phyloP scores from a whole-genome alignment of 2,797 vertebrate species.

The Peromyscus nudipes region DNA sequence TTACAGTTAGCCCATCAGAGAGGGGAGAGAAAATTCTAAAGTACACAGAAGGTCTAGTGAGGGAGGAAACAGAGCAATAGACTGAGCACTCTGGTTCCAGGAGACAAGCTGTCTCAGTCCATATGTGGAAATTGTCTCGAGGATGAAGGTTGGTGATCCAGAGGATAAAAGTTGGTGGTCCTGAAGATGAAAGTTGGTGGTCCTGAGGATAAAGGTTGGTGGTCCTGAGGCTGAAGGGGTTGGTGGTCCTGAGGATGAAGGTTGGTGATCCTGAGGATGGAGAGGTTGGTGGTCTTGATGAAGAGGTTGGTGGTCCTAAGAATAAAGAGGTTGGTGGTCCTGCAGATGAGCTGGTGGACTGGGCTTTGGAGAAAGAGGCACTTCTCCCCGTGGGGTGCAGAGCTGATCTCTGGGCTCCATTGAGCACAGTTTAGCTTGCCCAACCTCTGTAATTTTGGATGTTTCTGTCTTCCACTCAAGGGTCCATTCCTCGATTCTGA shows the following conservation, averaged over 20 bases:
- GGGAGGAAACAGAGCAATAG: background rate
- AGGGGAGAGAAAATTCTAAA: background rate
- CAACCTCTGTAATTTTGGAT: background rate
- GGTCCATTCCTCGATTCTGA: background rate
- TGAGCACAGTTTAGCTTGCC: background rate
- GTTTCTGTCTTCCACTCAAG: background rate
- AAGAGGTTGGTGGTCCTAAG: background rate
- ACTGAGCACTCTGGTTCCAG: background rate
- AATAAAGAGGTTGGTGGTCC: no score
- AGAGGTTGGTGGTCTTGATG: background rate
- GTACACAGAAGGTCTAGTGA: rapidly evolving
- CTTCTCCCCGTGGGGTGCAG: background rate
- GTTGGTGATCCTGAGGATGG: background rate
- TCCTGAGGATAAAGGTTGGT: background rate
- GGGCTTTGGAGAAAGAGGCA: no score
- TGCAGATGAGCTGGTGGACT: background rate
- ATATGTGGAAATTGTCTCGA: background rate
- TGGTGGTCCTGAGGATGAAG: background rate
- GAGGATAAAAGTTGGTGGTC: background rate
- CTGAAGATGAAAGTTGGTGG: background rate
- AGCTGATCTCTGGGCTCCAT: background rate
- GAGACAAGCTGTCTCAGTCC: background rate
- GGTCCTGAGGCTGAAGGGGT: background rate
- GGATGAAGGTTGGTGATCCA: background rate
- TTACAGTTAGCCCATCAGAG: background rate